Evolutionary conservation across 2,797 vertebrate species (phyloP).

Genomic region (Sebastes diaconus): DNA sequence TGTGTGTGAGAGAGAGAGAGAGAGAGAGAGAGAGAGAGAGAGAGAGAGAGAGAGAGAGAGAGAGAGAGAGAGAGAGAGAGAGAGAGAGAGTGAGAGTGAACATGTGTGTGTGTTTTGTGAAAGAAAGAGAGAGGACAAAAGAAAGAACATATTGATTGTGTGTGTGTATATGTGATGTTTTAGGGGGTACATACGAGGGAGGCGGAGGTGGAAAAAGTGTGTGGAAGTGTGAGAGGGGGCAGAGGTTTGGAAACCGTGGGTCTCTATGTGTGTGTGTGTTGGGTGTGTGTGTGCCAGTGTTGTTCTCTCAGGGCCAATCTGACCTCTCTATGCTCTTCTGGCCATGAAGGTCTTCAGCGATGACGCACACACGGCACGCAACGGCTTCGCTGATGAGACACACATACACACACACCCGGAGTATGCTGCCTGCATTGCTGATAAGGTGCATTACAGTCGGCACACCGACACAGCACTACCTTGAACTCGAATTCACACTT

Average conservation of each 20-base stretch:
- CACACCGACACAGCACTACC: conserved; percentile 73
- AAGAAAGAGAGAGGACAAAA: not conserved
- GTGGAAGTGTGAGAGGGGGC: not conserved
- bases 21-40: not conserved
- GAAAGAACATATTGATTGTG: not conserved
- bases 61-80: not conserved
- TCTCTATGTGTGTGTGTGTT: conserved; percentile 14
- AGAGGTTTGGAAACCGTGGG: not conserved
- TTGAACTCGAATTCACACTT: conserved; percentile 76
- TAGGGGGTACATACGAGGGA: not conserved
- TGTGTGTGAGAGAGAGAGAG: not conserved
- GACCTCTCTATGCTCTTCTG: conserved; percentile 79
- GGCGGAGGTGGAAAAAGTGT: not conserved
- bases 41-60: not conserved
- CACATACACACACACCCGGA: conserved; percentile 20
- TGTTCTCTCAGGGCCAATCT: conserved; percentile 75
- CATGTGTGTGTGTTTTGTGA: not conserved
- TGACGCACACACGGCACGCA: conserved; percentile 77
- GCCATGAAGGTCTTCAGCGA: conserved; percentile 79
- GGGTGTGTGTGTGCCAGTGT: conserved; percentile 21
- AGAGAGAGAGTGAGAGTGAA: not conserved
- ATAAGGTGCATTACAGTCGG: conserved; percentile 72
- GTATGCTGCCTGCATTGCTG: conserved; percentile 74
- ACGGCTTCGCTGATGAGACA: conserved; percentile 69
- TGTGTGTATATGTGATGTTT: conserved; percentile 17